Evolutionary conservation across 2,113 vertebrate species (phyloP), one percentile per base, ranked within the genome.

Genomic region (Heloderma charlesbogerti): DNA sequence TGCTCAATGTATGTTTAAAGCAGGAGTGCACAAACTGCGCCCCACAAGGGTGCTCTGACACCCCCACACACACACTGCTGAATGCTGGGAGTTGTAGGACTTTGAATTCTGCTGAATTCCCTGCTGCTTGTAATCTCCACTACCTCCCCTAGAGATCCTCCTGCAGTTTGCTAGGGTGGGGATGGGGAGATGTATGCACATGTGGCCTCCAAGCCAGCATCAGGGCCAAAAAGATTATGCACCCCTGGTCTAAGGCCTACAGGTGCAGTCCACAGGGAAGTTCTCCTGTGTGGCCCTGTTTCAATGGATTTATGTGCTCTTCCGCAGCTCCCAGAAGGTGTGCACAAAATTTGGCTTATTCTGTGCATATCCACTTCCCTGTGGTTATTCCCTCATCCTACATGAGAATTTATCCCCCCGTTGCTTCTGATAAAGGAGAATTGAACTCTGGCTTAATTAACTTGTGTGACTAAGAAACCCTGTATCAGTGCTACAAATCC

Each of bases 151-250:
- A 15, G 57, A 60, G 57, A 12, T 60, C 57, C 57, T 60, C 57
- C 2, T 15, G 2, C 48, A 16, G 57, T 12, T 13, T 2, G 2
- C 16, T n/a, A n/a, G n/a, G n/a, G n/a, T n/a, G n/a, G n/a, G n/a
- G n/a, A n/a, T n/a, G n/a, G n/a, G 57, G 57, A 13, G 57, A 12
- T 12, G 57, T 13, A 16, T 16, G 57, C 57, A 60, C 57, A 60
- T 16, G 57, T 12, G 57, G 57, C 57, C 57, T 2, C 12, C 48
- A 48, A 48, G 48, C 6, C 51, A 12, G 7, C 51, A 10, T 54
- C 51, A 54, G 51, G 51, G 51, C 51, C 51, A 54, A 54, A 54
- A 54, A 12, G 51, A 9, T 54, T 54, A 9, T 54, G 51, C 51
- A 54, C 51, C 51, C 51, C 51, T 45, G 0, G 69, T 71, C 72